Evolutionary conservation across 53 echinoderm and acorn worm genomes (phyloP).

Genomic region (Zoroaster sp.): DNA sequence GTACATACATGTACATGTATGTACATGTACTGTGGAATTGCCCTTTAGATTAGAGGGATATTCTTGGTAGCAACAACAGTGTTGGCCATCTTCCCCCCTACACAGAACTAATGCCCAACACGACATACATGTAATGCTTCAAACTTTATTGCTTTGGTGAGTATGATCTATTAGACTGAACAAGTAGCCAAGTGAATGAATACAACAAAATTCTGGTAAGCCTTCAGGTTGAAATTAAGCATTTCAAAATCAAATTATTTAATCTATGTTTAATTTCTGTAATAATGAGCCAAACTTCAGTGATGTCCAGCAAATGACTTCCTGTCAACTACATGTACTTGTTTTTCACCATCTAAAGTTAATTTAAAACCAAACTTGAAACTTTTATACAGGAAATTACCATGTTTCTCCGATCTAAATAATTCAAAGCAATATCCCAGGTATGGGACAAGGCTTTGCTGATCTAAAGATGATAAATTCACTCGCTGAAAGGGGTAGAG

Average conservation of each 20-base stretch:
- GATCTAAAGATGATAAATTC: conserved; percentile 29
- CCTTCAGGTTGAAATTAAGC: no score
- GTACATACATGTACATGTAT: no score
- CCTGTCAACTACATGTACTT: neutral
- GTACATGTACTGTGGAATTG: no score
- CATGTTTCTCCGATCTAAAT: neutral
- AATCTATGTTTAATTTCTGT: neutral
- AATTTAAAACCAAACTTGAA: neutral
- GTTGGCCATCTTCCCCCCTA: no score
- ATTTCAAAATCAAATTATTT: neutral
- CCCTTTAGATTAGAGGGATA: no score
- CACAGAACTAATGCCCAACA: no score
- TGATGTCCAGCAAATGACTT: neutral
- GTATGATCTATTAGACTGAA: no score
- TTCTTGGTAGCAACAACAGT: no score
- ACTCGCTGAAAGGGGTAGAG: neutral
- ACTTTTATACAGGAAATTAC: neutral
- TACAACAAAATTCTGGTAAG: no score
- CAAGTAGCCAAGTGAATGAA: no score
- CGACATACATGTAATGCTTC: no score
- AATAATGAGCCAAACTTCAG: neutral
- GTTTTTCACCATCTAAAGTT: neutral
- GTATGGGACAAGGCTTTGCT: neutral
- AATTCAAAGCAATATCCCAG: neutral
- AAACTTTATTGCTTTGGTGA: no score